Evolutionary conservation across 2,113 vertebrate genomes (phyloP).

Genomic region (Petrocephalus zakoni): DNA sequence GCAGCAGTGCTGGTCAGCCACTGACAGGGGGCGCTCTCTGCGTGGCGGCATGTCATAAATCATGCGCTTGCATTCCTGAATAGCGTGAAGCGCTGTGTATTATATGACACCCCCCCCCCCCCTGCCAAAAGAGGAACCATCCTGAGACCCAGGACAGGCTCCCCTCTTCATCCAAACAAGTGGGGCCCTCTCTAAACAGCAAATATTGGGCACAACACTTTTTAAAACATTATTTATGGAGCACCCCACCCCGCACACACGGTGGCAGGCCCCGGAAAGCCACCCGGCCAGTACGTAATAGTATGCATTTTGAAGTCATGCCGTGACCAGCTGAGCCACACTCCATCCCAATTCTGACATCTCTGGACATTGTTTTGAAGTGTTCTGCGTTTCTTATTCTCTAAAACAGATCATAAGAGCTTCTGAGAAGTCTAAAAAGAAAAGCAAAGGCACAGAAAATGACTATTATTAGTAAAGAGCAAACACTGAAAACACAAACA

Average conservation of each 20-base stretch:
- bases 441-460: not conserved
- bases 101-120: not conserved
- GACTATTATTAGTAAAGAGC: not conserved
- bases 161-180: slow-evolving; percentile 64
- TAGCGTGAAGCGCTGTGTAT: not conserved
- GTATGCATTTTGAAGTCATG: not conserved
- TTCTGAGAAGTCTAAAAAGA: not conserved
- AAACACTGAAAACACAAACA: not conserved
- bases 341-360: not conserved
- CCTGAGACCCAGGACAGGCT: not conserved
- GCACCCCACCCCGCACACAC: slow-evolving; percentile 25
- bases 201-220: not conserved
- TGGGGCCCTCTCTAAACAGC: slow-evolving; percentile 41
- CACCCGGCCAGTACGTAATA: not conserved
- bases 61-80: not conserved
- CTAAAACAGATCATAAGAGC: not conserved
- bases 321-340: not conserved
- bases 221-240: slow-evolving; percentile 61
- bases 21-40: slow-evolving; percentile 17
- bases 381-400: not conserved
- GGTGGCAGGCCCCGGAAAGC: not conserved
- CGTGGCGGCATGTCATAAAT: not conserved
- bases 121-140: not conserved
- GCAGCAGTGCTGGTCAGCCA: not conserved
- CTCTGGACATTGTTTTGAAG: not conserved